These are phyloP conservation scores for Nemotelus nigrinus DNA, from an alignment of 2,888 invertebrate species.

Conservation along the genomic window DNA sequence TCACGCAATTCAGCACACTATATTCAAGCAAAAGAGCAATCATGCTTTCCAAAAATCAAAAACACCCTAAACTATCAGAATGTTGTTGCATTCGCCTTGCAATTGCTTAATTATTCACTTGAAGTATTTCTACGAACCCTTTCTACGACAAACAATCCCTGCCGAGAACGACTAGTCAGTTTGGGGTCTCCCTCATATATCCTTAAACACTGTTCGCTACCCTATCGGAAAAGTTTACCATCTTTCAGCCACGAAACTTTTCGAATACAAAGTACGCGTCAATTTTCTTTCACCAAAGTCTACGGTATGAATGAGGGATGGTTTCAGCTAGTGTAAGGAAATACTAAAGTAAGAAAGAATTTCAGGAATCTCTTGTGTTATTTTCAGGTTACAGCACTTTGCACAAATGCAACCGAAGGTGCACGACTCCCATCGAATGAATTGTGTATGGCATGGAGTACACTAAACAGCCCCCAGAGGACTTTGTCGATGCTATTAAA, in stretches of 20 bases:
- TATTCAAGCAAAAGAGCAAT: not conserved
- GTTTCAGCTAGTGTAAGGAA: no score
- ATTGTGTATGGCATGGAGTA: not conserved
- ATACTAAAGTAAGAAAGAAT: no score
- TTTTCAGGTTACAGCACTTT: no score
- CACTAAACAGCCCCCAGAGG: not conserved
- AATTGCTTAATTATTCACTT: constrained; percentile 38
- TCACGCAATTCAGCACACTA: no score
- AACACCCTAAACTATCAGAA: constrained; percentile 13
- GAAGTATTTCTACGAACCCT: constrained; percentile 29
- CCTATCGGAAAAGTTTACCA: no score
- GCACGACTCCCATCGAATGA: no score
- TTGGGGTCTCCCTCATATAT: not conserved
- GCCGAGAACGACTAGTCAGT: not conserved
- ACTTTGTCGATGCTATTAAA: not conserved
- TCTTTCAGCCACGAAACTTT: no score
- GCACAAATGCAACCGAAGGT: no score
- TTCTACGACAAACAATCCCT: not conserved
- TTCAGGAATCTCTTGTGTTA: no score
- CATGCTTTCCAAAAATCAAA: not conserved
- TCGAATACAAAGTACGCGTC: no score
- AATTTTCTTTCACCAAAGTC: no score
- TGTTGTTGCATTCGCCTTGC: constrained; percentile 10
- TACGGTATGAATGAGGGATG: no score
- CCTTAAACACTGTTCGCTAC: not conserved